Evolutionary conservation across 53 echinoderm and acorn worm genomes (phyloP).

Genomic region (Paelopatides confundens): DNA sequence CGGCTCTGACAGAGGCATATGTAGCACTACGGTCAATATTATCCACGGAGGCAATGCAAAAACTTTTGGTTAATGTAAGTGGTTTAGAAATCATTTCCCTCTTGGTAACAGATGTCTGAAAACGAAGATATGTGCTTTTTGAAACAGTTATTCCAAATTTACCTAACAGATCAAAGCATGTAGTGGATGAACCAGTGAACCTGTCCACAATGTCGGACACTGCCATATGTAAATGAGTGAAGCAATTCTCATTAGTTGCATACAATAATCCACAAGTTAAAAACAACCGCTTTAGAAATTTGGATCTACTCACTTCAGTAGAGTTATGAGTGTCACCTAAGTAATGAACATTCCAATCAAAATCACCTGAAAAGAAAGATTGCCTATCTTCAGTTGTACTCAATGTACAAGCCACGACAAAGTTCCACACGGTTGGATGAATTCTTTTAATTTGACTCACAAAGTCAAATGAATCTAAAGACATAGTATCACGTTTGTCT

Average conservation of each 20-base stretch:
- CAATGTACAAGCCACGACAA: not conserved
- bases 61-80: not conserved
- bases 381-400: not conserved
- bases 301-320: not conserved
- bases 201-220: constrained; percentile 40
- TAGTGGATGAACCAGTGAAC: constrained; percentile 33
- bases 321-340: constrained; percentile 1
- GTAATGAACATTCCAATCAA: constrained; percentile 27
- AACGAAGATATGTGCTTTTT: constrained; percentile 17
- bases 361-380: not conserved
- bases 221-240: constrained; percentile 29
- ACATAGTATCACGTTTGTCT: not conserved
- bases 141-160: constrained; percentile 42
- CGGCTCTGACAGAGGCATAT: constrained; percentile 4
- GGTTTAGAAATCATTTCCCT: constrained; percentile 24
- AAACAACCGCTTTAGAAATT: constrained; percentile 28
- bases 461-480: not conserved
- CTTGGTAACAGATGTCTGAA: constrained; percentile 10
- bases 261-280: not conserved
- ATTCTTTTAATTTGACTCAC: not conserved
- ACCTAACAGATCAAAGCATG: constrained; percentile 17
- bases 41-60: constrained; percentile 31
- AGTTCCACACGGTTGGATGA: not conserved
- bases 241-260: constrained; percentile 24
- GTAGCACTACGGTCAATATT: constrained; percentile 25